Percentiles rank a stretch among this genome's conserved stretches.
Evolutionary conservation across 64 coral and sea anemone species (phyloP).

Genomic region (Montipora capricornis): DNA sequence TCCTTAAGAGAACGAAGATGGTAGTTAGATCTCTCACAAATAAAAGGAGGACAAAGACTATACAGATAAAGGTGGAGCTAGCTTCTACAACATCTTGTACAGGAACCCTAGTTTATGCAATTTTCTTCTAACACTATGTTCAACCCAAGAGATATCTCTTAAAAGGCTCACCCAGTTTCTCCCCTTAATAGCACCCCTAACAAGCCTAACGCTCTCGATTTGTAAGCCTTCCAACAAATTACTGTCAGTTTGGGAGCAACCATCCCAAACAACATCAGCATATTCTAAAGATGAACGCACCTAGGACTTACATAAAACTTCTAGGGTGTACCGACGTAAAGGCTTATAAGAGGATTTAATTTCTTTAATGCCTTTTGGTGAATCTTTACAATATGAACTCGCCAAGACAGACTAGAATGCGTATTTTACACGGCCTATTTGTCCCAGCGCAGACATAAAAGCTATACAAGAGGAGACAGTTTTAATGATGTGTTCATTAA

Average conservation of each 20-base stretch:
- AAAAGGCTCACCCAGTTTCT: not conserved
- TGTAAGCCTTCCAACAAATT: slow-evolving; percentile 15
- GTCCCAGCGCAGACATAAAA: not conserved
- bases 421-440: not conserved
- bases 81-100: too few species aligned
- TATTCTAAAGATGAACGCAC: not conserved
- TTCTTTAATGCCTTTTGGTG: too few species aligned
- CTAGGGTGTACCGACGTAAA: too few species aligned
- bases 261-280: slow-evolving; percentile 27
- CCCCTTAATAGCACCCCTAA: not conserved
- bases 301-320: too few species aligned
- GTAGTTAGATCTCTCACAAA: too few species aligned
- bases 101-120: too few species aligned
- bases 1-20: too few species aligned
- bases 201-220: slow-evolving; percentile 15
- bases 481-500: not conserved
- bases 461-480: not conserved
- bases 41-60: too few species aligned
- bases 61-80: too few species aligned
- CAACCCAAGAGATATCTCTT: not conserved
- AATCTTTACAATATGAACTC: too few species aligned
- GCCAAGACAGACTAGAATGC: not conserved
- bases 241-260: not conserved
- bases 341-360: too few species aligned
- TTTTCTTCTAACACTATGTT: not conserved